Evolutionary conservation across 2,797 vertebrate species (phyloP).

Genomic region (Australoheros facetus): DNA sequence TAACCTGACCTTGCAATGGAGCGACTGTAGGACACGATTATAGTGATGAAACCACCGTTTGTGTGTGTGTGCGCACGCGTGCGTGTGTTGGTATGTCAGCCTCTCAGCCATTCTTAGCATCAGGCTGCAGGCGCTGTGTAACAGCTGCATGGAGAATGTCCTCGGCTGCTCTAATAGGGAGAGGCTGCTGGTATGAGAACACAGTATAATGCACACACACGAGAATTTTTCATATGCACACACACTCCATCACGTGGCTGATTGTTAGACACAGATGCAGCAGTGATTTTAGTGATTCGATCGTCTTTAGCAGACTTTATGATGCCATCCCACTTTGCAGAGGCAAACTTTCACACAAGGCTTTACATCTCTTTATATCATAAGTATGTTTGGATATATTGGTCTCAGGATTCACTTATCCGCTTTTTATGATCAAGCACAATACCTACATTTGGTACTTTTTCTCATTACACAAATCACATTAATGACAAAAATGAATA

Average conservation of each 20-base stretch:
- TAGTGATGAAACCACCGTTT: constrained; percentile 54
- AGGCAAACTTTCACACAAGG: fast-evolving
- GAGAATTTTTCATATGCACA: neutral
- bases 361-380: neutral
- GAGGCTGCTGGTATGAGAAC: constrained; percentile 9
- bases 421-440: neutral
- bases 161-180: constrained; percentile 35
- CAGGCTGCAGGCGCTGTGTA: constrained; percentile 55
- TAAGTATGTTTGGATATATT: neutral
- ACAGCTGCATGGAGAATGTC: constrained; percentile 61
- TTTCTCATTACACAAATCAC: neutral
- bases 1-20: constrained; percentile 61
- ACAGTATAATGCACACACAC: neutral
- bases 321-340: neutral
- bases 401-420: neutral
- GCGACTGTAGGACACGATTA: constrained; percentile 65
- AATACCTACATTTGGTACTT: neutral
- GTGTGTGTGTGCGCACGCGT: constrained; percentile 14
- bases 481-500: neutral
- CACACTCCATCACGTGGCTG: neutral
- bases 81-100: constrained; percentile 25
- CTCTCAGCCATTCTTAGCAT: constrained; percentile 51
- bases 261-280: neutral
- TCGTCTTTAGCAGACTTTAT: neutral
- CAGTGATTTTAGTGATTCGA: neutral